These are phyloP conservation scores for Harpegnathos saltator DNA, from an alignment of 1,140 invertebrate species.

Conservation along the genomic window DNA sequence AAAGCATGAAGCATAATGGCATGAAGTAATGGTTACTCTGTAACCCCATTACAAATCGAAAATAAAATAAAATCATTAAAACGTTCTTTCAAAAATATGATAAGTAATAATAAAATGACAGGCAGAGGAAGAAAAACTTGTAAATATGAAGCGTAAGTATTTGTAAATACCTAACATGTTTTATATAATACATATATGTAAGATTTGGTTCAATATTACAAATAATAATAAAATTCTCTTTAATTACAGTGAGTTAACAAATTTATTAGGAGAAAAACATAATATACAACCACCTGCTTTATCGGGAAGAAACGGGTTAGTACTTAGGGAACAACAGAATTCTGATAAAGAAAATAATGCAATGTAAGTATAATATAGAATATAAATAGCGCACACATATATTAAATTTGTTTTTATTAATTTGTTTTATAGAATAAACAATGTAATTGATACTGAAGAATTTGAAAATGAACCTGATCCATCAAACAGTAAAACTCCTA, in stretches of 20 bases:
- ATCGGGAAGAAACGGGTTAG: background rate
- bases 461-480: background rate
- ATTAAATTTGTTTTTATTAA: background rate
- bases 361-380: background rate
- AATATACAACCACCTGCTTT: background rate
- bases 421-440: background rate
- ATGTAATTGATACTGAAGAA: background rate
- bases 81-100: background rate
- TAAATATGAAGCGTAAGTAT: conserved; percentile 9
- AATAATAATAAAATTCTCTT: background rate
- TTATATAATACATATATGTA: background rate
- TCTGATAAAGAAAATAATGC: conserved; percentile 4
- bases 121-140: background rate
- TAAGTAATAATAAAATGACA: background rate
- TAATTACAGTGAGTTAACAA: background rate
- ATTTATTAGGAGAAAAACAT: conserved; percentile 6
- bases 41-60: background rate
- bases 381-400: background rate
- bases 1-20: background rate
- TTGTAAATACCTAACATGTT: background rate
- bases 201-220: background rate
- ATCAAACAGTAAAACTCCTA: background rate
- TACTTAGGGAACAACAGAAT: background rate
- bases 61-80: background rate
- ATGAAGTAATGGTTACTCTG: too few species aligned